phyloP scores from a whole-genome alignment of 2,888 invertebrate genomes.

The Drosophila pegasa region DNA sequence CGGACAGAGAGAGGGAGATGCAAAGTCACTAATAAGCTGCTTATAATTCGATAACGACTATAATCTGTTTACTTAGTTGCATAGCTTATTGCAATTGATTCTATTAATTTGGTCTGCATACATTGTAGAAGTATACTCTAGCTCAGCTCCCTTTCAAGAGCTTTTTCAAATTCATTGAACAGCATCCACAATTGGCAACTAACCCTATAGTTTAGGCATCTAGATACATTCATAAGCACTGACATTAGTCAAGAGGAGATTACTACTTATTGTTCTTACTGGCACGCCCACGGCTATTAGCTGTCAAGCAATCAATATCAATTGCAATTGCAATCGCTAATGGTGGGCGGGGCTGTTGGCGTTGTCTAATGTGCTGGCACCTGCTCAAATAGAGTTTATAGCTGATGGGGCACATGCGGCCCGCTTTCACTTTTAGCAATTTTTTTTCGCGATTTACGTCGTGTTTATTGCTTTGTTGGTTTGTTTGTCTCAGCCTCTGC shows the following conservation, averaged over 20 bases:
- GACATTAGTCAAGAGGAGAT: slow-evolving; percentile 27
- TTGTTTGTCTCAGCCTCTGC: slow-evolving; percentile 27
- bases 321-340: slow-evolving; percentile 7
- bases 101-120: too few species aligned
- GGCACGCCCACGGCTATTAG: slow-evolving; percentile 37
- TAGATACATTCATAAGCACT: slow-evolving; percentile 39
- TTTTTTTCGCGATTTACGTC: slow-evolving; percentile 58
- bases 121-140: too few species aligned
- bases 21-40: too few species aligned
- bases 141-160: too few species aligned
- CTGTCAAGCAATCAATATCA: slow-evolving; percentile 5
- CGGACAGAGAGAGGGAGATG: too few species aligned
- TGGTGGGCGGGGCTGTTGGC: slow-evolving; percentile 43
- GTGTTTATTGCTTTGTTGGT: slow-evolving; percentile 25
- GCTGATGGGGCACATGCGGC: background rate
- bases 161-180: background rate
- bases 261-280: slow-evolving; percentile 16
- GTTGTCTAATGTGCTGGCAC: slow-evolving; percentile 24
- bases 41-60: too few species aligned
- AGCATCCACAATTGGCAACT: background rate
- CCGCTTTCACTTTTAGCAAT: slow-evolving; percentile 68
- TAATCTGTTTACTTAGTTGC: too few species aligned
- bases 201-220: background rate
- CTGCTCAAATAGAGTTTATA: slow-evolving; percentile 7
- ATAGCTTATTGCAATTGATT: too few species aligned